These are phyloP conservation scores for Tholera decimalis DNA, from an alignment of 2,888 invertebrate species.

Conservation along the genomic window DNA sequence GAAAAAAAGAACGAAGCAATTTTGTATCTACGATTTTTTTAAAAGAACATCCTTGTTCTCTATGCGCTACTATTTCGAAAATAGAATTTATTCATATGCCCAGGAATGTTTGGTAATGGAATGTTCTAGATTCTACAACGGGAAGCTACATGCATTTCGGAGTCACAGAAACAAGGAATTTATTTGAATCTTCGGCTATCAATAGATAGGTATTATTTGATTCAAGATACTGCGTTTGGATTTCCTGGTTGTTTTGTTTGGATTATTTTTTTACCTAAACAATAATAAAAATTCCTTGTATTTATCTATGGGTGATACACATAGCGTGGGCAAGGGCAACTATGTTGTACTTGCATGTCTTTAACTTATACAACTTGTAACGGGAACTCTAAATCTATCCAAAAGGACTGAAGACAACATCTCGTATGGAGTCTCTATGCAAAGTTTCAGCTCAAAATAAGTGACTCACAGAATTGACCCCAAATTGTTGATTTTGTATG, in stretches of 20 bases:
- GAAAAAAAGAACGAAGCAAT: slow-evolving; percentile 6
- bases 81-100: slow-evolving; percentile 42
- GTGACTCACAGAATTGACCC: too few relatives aligned
- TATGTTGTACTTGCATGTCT: too few relatives aligned
- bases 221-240: slow-evolving; percentile 10
- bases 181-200: slow-evolving; percentile 21
- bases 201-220: slow-evolving; percentile 29
- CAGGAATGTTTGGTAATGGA: slow-evolving; percentile 36
- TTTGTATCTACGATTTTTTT: slow-evolving; percentile 5
- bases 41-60: neutral
- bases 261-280: too few relatives aligned
- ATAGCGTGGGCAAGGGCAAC: too few relatives aligned
- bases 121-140: slow-evolving; percentile 28
- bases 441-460: too few relatives aligned
- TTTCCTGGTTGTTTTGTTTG: neutral
- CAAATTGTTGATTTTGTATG: too few relatives aligned
- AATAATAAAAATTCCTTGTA: neutral
- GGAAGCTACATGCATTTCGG: slow-evolving; percentile 34
- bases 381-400: too few relatives aligned
- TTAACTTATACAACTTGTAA: too few relatives aligned
- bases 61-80: slow-evolving; percentile 24
- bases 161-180: slow-evolving; percentile 37
- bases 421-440: too few relatives aligned
- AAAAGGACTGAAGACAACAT: too few relatives aligned
- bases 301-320: too few relatives aligned